Evolutionary conservation across 2,113 vertebrate genomes (phyloP).

Genomic region (Grantiella picta): DNA sequence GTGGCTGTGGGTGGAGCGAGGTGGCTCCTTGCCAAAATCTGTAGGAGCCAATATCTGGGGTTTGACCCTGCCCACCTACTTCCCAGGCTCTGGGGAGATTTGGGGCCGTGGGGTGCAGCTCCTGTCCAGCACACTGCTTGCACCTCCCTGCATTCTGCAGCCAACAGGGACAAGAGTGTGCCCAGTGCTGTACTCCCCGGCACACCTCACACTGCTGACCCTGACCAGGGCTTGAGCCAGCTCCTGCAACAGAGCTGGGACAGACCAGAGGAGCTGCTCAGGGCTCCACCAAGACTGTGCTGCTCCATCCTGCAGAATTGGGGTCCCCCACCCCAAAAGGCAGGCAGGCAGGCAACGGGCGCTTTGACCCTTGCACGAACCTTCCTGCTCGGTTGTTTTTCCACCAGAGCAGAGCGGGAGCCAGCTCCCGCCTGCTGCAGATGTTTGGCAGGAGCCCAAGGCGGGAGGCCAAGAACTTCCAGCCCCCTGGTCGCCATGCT

Average conservation of each 20-base stretch:
- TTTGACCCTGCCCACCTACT: background rate
- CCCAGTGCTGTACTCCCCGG: background rate
- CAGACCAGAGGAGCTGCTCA: background rate
- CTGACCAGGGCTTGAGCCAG: background rate
- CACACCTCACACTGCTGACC: background rate
- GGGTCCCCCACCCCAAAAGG: background rate
- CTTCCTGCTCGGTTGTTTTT: background rate
- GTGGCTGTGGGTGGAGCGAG: accelerated
- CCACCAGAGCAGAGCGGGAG: background rate
- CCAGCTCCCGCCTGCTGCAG: slow-evolving; percentile 1
- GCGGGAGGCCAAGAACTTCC: background rate
- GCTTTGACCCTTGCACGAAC: background rate
- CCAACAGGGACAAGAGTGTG: accelerated
- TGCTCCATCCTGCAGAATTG: accelerated
- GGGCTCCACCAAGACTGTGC: background rate
- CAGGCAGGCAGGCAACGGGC: accelerated
- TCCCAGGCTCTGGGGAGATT: background rate
- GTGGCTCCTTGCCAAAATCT: background rate
- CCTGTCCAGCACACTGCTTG: accelerated
- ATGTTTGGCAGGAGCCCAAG: background rate
- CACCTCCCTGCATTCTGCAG: background rate
- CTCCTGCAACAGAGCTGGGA: background rate
- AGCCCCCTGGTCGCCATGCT: background rate
- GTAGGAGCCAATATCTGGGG: background rate
- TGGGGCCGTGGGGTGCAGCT: background rate